Conservation (phyloP, 92 coral and sea anemone genomes). For the Porites divaricata region DNA sequence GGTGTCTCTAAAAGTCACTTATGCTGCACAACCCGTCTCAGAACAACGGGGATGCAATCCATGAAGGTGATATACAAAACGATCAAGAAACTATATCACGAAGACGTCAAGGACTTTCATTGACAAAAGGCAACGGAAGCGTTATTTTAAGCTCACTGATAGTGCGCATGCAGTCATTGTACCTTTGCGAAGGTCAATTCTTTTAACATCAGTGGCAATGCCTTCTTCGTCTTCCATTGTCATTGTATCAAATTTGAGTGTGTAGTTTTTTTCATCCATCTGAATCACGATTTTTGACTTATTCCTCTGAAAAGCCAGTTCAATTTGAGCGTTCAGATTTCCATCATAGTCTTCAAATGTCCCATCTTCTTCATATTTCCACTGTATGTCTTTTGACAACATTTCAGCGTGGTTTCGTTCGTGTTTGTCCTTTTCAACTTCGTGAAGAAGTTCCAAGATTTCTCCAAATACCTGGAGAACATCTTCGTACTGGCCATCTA, state of each 20-base stretch:
- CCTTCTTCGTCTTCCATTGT: neutral
- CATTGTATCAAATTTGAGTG: slow-evolving; percentile 28
- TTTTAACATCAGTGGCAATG: neutral
- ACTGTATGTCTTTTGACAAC: slow-evolving; percentile 44
- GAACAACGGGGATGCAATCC: no score
- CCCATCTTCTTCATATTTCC: slow-evolving; percentile 29
- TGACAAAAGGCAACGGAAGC: no score
- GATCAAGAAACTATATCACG: no score
- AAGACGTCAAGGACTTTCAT: no score
- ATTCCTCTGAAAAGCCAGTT: slow-evolving; percentile 25
- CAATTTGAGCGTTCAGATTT: slow-evolving; percentile 33
- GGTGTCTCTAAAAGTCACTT: no score
- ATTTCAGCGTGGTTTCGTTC: slow-evolving; percentile 42
- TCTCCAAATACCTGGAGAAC: slow-evolving; percentile 13
- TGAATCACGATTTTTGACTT: neutral
- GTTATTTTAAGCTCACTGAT: no score
- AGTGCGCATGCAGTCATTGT: neutral
- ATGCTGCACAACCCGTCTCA: no score
- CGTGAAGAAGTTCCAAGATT: slow-evolving; percentile 38
- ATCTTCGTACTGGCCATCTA: slow-evolving; percentile 44
- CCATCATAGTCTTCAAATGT: slow-evolving; percentile 13
- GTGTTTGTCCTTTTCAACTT: slow-evolving; percentile 27
- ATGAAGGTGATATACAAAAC: no score
- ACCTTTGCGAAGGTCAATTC: slow-evolving; percentile 24
- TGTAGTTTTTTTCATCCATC: neutral